Evolutionary conservation across 2,113 vertebrate species (phyloP), one percentile per base, ranked within the genome.

Genomic region (Python bivittatus): DNA sequence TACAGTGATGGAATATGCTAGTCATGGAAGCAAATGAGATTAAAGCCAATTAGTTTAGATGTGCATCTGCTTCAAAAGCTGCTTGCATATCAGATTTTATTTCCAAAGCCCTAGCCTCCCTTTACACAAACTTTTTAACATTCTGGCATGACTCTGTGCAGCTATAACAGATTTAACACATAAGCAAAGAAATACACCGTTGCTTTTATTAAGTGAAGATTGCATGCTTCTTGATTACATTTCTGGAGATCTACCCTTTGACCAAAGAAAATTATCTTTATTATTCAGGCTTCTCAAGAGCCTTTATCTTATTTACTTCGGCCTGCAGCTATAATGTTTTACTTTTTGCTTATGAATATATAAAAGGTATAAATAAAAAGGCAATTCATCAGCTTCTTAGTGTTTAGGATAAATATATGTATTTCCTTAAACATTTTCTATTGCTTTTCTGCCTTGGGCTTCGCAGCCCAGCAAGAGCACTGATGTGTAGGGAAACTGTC

Each of bases 21-120:
- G 88, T 89, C 52, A 90, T 79, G 92, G 89, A 90, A 95, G 95
- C 95, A 96, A 94, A 96, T 95, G 92, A 96, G 91, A 95, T 97
- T 93, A 97, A 97, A 92, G 95, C 89, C 95, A 93, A 92, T 96
- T 97, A 92, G 96, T 95, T 97, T 97, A 96, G 93, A 94, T 94
- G 79, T 88, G 86, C 87, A 95, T 96, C 95, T 95, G 90, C 90
- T 96, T 97, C 91, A 96, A 97, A 95, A 92, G 94, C 95, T 94
- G 95, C 94, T 60, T 93, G 88, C 94, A 92, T 94, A 93, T 27
- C 52, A 87, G 27, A 92, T 90, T 94, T 96, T 94, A 52, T 94
- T 95, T 96, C 94, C 1, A 0, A 83, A 93, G 92, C 90, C 84
- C 48, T 93, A 94, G 95, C 94, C 86, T 93, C 60, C 53, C 29